Conservation (phyloP, 1,140 invertebrate genomes). For the Drosophila fuyamai region DNA sequence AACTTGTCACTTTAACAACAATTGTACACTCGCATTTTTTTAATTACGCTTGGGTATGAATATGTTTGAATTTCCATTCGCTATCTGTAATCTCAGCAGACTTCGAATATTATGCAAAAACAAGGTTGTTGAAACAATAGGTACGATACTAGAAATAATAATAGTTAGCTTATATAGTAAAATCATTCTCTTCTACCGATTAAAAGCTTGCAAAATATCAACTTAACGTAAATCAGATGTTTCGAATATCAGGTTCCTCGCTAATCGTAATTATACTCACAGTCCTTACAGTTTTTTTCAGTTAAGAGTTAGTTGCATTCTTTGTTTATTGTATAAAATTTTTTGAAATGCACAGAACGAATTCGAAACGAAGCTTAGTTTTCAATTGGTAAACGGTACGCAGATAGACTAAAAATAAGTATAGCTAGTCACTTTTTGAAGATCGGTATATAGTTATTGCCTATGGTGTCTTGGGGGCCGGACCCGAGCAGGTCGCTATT, state of each 20-base stretch:
- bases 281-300: conserved; percentile 24
- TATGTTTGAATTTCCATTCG: conserved; percentile 3
- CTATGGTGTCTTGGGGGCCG: conserved; percentile 16
- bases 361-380: conserved; percentile 24
- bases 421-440: conserved; percentile 40
- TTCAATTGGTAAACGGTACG: conserved; percentile 17
- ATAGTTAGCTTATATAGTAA: conserved; percentile 35
- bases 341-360: conserved; percentile 21
- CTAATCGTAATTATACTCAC: conserved; percentile 24
- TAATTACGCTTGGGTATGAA: conserved; percentile 1
- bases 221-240: conserved; percentile 37
- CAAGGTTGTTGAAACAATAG: conserved; percentile 19
- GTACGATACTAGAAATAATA: conserved; percentile 14
- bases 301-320: conserved; percentile 12
- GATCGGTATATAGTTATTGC: conserved; percentile 41
- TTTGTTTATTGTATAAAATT: conserved; percentile 19
- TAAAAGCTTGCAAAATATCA: conserved; percentile 34
- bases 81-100: conserved; percentile 20
- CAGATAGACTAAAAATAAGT: conserved; percentile 21
- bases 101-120: conserved; percentile 16
- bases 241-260: conserved; percentile 34
- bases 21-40: conserved; percentile 14
- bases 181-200: conserved; percentile 30
- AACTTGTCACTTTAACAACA: conserved; percentile 20
- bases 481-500: conserved; percentile 16